Base-by-base conservation (phyloP, 2,797 vertebrate genomes). In the Enteromius fasciolatus region DNA sequence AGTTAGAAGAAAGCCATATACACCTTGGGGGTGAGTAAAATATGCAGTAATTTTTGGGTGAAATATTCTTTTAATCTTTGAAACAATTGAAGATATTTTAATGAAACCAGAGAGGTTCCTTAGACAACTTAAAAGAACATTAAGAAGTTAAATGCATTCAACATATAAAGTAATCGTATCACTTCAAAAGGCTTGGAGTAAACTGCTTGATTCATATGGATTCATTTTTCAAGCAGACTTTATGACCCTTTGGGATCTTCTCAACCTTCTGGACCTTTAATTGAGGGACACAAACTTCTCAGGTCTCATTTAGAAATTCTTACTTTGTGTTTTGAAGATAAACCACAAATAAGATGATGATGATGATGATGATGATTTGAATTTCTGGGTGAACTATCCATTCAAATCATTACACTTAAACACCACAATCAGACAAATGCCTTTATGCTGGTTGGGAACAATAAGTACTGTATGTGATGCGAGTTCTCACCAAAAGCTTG, bases 401-500 rank as follows among this genome's bases (percentile, higher is more conserved):
- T 66, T 64, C 1, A 36, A 66, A 66, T 66, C 18, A 20, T 66
- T 36, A 66, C 31, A 20, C 64, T 39, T 39, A 14, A 54, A 36
- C 50, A 54, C 25, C 9, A 20, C 4, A 72, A 20, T 10, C 48
- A 33, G 33, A 9, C 14, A 8, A 11, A 39, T 57, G 20, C 6
- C 14, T 57, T 41, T 41, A 59, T 75, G 57, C 4, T 33, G 9
- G 6, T 44, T 11, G 48, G 70, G n/a, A 74, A 28, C 52, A 39
- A 5, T 23, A 54, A 12, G 2, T 14, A 33, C 33, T 33, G 33
- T 33, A 33, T 15, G 20, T 8, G 31, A 57, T 23, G n/a, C 2
- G 36, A 31, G 17, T 64, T 41, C 96, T 92, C 90, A 99, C 97
- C 96, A 98, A 90, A 39, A 90, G 87, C 6, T 36, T 68, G 50